These are phyloP conservation scores for Micrastur ruficollis DNA, from an alignment of 2,797 vertebrate genomes.

Conservation along the genomic window DNA sequence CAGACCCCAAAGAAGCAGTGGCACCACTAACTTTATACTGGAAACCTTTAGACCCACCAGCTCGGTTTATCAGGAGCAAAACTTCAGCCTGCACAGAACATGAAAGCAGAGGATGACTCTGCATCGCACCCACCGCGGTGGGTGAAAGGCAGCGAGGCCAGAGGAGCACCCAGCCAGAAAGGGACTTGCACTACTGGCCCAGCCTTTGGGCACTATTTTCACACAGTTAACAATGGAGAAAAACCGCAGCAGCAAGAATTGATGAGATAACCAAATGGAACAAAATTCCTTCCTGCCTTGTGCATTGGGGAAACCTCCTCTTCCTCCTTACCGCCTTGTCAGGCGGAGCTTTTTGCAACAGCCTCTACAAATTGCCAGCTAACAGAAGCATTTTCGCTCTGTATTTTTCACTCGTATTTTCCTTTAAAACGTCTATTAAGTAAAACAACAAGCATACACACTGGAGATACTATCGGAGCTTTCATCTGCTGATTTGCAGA, in stretches of 20 bases:
- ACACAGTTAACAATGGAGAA: neutral
- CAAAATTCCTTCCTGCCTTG: neutral
- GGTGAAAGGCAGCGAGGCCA: neutral
- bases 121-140: too few species aligned
- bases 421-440: neutral
- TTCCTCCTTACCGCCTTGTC: neutral
- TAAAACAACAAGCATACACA: neutral
- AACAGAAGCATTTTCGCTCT: neutral
- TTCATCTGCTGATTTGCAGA: neutral
- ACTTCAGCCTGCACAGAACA: too few species aligned
- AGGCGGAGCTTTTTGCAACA: neutral
- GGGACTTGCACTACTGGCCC: neutral
- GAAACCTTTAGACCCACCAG: neutral
- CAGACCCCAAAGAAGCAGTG: neutral
- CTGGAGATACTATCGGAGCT: neutral
- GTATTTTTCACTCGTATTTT: neutral
- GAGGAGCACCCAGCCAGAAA: neutral
- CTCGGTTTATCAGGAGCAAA: neutral
- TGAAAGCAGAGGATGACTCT: neutral
- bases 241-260: neutral
- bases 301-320: neutral
- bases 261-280: neutral
- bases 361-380: neutral
- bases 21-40: neutral
- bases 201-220: neutral